A percentile compares a stretch with the other conserved stretches of the same genome.
Evolutionary conservation across 2,888 invertebrate genomes (phyloP).

Genomic region (Agrochola lota): DNA sequence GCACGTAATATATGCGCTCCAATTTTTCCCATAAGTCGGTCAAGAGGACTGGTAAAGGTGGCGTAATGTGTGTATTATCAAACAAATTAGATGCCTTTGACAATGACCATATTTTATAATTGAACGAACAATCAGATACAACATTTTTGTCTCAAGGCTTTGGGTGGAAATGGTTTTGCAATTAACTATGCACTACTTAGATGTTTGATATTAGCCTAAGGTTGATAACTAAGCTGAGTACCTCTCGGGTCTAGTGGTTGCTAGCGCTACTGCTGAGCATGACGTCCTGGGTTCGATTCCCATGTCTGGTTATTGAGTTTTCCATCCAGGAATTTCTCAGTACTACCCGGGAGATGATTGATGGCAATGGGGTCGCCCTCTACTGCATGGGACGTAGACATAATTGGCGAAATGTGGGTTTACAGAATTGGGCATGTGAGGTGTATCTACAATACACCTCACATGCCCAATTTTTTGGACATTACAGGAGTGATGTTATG

Average conservation of each 20-base stretch:
- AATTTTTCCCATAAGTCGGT: slow-evolving; percentile 68
- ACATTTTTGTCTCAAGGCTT: slow-evolving; percentile 61
- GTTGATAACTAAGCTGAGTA: neutral
- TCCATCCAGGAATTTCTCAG: too few species aligned
- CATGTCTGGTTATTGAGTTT: too few species aligned
- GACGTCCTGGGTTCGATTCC: too few species aligned
- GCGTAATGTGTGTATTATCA: slow-evolving; percentile 64
- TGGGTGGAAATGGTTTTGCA: slow-evolving; percentile 41
- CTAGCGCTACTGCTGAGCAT: too few species aligned
- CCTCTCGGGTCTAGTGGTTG: too few species aligned
- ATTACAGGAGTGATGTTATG: neutral
- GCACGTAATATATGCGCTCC: slow-evolving; percentile 66
- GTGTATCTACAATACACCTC: too few species aligned
- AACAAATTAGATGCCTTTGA: slow-evolving; percentile 66
- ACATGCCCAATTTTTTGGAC: neutral
- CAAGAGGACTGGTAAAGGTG: slow-evolving; percentile 66
- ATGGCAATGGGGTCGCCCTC: too few species aligned
- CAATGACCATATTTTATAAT: slow-evolving; percentile 69
- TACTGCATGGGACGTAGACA: too few species aligned
- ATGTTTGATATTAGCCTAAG: neutral
- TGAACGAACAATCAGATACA: slow-evolving; percentile 53
- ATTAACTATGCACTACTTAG: slow-evolving; percentile 25
- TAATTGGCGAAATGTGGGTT: too few species aligned
- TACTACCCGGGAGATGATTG: too few species aligned
- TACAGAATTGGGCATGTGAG: too few species aligned